Evolutionary conservation across 2,113 vertebrate genomes (phyloP).

Genomic region (Ondatra zibethicus): DNA sequence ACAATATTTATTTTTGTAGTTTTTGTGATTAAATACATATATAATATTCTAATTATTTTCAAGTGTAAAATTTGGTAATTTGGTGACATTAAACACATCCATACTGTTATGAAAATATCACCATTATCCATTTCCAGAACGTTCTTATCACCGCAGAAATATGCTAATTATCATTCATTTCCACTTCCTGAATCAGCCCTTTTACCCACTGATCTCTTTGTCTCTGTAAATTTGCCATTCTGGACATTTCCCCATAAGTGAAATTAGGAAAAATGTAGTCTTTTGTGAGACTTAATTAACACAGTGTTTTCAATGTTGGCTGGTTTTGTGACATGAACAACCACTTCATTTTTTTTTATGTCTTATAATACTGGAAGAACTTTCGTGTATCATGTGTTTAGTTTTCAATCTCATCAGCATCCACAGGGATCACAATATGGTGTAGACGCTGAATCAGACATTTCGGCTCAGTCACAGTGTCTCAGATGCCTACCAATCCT

Average conservation of each 20-base stretch:
- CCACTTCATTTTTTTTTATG: background rate
- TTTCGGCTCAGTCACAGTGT: rapidly evolving
- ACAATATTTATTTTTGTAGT: background rate
- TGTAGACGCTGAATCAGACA: background rate
- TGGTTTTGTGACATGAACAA: rapidly evolving
- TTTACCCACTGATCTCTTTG: background rate
- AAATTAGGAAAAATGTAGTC: too few relatives aligned
- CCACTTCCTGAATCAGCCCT: background rate
- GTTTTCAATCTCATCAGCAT: background rate
- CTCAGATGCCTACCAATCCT: background rate
- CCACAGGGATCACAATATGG: rapidly evolving
- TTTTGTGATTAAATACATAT: background rate
- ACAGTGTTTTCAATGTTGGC: background rate
- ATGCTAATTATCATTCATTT: background rate
- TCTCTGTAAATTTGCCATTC: background rate
- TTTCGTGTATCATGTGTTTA: background rate
- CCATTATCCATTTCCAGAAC: background rate
- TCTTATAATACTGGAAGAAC: background rate
- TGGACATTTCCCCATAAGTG: background rate
- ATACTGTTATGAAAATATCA: background rate
- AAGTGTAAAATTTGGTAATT: background rate
- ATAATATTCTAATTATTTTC: background rate
- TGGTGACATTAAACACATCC: background rate
- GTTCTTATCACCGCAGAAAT: background rate
- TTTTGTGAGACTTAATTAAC: background rate